phyloP scores from a whole-genome alignment of 2,113 vertebrate species.

The Hylia prasina region DNA sequence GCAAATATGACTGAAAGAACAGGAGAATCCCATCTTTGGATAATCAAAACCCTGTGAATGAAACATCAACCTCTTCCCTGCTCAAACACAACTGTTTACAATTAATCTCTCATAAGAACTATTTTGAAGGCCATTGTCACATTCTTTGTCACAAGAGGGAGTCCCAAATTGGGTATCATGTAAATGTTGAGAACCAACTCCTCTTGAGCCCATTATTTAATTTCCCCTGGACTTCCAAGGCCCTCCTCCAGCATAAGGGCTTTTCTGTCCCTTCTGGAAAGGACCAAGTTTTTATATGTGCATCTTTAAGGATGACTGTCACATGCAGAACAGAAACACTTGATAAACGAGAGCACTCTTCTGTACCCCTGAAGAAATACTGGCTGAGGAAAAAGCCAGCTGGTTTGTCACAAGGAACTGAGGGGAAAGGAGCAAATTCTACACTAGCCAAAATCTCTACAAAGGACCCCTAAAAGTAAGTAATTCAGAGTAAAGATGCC shows the following conservation, averaged over 20 bases:
- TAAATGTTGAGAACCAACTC: background rate
- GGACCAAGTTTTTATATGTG: background rate
- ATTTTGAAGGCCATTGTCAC: rapidly evolving
- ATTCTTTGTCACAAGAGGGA: background rate
- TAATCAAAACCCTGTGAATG: background rate
- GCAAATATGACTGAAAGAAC: background rate
- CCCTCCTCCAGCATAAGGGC: background rate
- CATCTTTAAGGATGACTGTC: background rate
- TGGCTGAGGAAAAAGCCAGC: background rate
- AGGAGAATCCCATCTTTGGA: background rate
- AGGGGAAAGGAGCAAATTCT: background rate
- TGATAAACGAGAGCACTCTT: background rate
- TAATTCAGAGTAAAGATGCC: background rate
- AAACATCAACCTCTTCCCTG: background rate
- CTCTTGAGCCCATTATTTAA: background rate
- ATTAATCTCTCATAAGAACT: background rate
- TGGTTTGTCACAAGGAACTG: background rate
- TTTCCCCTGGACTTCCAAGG: background rate
- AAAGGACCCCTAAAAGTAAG: background rate
- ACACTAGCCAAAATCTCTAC: background rate
- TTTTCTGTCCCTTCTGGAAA: background rate
- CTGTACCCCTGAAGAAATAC: background rate
- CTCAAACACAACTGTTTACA: background rate
- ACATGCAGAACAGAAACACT: background rate
- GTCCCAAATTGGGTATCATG: background rate